Conservation (phyloP, 2,888 invertebrate genomes). For the Epistrophella euchroma region DNA sequence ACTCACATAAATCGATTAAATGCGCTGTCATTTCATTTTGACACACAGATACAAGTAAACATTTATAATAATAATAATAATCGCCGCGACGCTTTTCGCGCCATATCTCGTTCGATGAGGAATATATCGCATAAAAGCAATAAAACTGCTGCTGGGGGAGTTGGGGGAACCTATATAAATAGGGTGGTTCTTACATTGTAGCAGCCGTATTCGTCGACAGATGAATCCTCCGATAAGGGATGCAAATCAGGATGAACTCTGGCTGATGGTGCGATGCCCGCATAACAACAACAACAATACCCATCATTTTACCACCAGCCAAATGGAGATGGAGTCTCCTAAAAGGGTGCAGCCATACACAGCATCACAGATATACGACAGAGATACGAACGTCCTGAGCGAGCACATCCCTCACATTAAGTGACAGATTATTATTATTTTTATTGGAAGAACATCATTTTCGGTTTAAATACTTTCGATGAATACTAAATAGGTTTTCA, state of each 20-base stretch:
- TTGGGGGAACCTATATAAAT: conserved; percentile 11
- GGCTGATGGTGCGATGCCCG: conserved; percentile 76
- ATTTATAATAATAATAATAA: conserved; percentile 35
- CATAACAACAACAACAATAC: conserved; percentile 26
- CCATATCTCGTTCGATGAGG: conserved; percentile 9
- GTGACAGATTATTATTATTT: conserved; percentile 75
- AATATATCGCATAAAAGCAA: conserved; percentile 1
- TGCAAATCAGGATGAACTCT: conserved; percentile 79
- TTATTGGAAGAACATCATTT: conserved; percentile 76
- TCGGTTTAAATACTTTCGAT: conserved; percentile 76
- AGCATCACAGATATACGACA: conserved; percentile 66
- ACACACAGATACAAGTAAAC: conserved; percentile 77
- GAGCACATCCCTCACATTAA: conserved; percentile 63
- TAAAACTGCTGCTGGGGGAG: neutral
- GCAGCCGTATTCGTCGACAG: conserved; percentile 43
- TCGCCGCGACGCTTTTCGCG: conserved; percentile 52
- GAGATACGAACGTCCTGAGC: conserved; percentile 76
- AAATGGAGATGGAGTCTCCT: conserved; percentile 23
- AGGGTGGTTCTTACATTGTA: conserved; percentile 2
- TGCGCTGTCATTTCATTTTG: conserved; percentile 82
- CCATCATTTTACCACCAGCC: conserved; percentile 17
- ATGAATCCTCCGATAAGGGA: conserved; percentile 71
- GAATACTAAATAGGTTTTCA: conserved; percentile 75
- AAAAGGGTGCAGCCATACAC: conserved; percentile 65
- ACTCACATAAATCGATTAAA: conserved; percentile 81